phyloP scores from a whole-genome alignment of 2,888 invertebrate genomes.

The Xylophagus ater region DNA sequence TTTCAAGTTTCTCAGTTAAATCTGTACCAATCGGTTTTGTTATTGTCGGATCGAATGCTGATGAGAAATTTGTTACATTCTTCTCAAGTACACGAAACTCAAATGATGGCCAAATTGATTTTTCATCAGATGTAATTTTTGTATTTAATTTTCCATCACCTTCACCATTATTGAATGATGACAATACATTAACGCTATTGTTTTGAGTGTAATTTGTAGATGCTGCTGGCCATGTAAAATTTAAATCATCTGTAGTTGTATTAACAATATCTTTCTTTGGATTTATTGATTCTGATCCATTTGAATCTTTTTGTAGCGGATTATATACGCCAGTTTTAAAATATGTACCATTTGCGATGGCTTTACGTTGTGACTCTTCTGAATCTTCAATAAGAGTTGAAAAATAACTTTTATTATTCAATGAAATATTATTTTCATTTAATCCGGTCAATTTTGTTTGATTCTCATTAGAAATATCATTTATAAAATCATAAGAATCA shows the following conservation, averaged over 20 bases:
- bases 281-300: background rate
- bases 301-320: conserved; percentile 29
- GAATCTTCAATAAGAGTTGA: conserved; percentile 36
- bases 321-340: conserved; percentile 37
- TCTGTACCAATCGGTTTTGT: conserved; percentile 24
- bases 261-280: background rate
- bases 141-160: conserved; percentile 17
- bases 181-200: background rate
- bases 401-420: conserved; percentile 24
- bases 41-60: conserved; percentile 22
- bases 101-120: conserved; percentile 22
- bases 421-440: conserved; percentile 16
- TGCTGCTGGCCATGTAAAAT: conserved; percentile 5
- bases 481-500: conserved; percentile 25
- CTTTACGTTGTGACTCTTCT: conserved; percentile 31
- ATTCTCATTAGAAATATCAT: conserved; percentile 17
- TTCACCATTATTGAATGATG: conserved; percentile 9
- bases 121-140: conserved; percentile 9
- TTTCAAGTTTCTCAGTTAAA: conserved; percentile 25
- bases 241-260: conserved; percentile 1
- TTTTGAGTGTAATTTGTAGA: background rate
- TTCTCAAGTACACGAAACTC: conserved; percentile 24
- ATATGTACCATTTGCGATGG: conserved; percentile 33
- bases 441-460: conserved; percentile 20
- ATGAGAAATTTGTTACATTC: conserved; percentile 23